These are phyloP conservation scores for Machimus rusticus DNA, from an alignment of 2,888 invertebrate genomes.

Conservation along the genomic window DNA sequence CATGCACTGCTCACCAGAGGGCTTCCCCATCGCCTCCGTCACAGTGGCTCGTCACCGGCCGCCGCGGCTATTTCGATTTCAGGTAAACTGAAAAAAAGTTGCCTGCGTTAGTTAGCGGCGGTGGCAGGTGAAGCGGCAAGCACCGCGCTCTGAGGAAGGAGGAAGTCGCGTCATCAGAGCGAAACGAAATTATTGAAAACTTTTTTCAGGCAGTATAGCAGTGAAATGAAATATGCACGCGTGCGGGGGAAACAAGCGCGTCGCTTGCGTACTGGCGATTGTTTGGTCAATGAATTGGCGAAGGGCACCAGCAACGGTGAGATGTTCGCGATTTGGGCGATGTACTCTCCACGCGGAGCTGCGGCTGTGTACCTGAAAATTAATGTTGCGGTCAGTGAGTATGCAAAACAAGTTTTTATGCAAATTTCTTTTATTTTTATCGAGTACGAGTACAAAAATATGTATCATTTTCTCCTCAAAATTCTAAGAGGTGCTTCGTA, in stretches of 20 bases:
- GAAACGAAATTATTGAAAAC: constrained; percentile 42
- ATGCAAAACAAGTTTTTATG: constrained; percentile 1
- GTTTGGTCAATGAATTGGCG: neutral
- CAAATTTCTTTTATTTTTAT: constrained; percentile 9
- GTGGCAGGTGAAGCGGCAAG: constrained; percentile 42
- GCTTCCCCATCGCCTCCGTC: neutral
- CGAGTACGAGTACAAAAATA: constrained; percentile 19
- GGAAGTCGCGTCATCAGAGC: constrained; percentile 45
- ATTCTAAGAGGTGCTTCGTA: constrained; percentile 71
- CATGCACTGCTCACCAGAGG: neutral
- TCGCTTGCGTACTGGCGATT: neutral
- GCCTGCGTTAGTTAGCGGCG: neutral
- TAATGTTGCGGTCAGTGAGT: constrained; percentile 36
- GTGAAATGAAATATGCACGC: neutral
- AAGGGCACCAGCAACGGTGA: constrained; percentile 4
- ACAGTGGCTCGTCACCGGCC: neutral
- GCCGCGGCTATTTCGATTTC: neutral
- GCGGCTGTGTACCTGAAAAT: neutral
- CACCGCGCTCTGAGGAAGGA: constrained; percentile 36
- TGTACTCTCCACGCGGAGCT: neutral
- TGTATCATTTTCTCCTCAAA: constrained; percentile 61
- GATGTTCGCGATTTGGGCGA: neutral
- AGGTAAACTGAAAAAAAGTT: neutral
- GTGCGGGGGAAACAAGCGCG: neutral
- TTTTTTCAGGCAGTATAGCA: neutral